Conservation (phyloP, 23 tunicate species). For the Phallusia fumigata region DNA sequence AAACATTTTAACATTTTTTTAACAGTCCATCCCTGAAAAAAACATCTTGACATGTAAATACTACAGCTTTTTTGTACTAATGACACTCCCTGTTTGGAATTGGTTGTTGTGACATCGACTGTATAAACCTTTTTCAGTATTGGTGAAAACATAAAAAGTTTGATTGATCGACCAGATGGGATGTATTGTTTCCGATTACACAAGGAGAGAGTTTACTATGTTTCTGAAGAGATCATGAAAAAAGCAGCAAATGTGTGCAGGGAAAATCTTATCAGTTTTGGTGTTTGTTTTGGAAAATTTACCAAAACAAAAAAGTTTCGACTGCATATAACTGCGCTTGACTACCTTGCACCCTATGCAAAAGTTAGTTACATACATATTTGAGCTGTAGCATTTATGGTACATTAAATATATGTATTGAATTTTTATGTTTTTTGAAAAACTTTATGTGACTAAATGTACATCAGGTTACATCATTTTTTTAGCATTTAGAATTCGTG, state of each 20-base stretch:
- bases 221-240: conserved; percentile 91
- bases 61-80: no score
- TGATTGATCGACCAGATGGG: conserved; percentile 94
- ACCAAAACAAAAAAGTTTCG: conserved; percentile 86
- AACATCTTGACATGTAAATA: no score
- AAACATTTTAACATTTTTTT: no score
- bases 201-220: conserved; percentile 91
- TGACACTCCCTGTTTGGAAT: no score
- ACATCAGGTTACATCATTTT: no score
- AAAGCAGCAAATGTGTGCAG: conserved; percentile 64
- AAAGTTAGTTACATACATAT: conserved; percentile 39
- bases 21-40: no score
- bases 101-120: no score
- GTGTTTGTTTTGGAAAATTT: conserved; percentile 98
- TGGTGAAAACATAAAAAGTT: conserved; percentile 73
- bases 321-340: conserved; percentile 90
- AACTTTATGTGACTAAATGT: no score
- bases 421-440: no score
- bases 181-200: conserved; percentile 86
- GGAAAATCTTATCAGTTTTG: conserved; percentile 80
- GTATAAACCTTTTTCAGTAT: conserved; percentile 51
- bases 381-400: no score
- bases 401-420: no score
- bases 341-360: conserved; percentile 96
- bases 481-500: no score